Evolutionary conservation across 2,888 invertebrate species (phyloP).

Genomic region (Limnephilus auricula): DNA sequence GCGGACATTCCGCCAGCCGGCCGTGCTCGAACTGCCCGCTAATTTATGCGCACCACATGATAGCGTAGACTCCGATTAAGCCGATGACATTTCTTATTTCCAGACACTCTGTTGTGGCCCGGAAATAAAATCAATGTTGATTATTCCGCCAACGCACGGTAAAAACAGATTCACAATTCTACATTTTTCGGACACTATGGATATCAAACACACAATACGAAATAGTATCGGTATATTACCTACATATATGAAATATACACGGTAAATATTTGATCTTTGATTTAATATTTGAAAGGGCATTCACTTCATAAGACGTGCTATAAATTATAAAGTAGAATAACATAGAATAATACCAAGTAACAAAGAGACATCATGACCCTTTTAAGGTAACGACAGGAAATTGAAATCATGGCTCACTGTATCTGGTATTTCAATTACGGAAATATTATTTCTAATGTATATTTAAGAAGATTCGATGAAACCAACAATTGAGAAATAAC

Average conservation of each 20-base stretch:
- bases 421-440: neutral
- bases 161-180: neutral
- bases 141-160: slow-evolving; percentile 37
- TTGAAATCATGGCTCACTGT: neutral
- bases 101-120: slow-evolving; percentile 35
- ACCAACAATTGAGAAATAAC: neutral
- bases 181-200: neutral
- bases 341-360: neutral
- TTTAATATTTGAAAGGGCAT: neutral
- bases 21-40: slow-evolving; percentile 35
- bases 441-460: neutral
- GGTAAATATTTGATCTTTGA: neutral
- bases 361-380: neutral
- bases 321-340: neutral
- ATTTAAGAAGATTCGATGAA: neutral
- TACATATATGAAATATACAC: neutral
- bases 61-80: slow-evolving; percentile 20
- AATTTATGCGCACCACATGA: slow-evolving; percentile 45
- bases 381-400: neutral
- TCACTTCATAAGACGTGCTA: neutral
- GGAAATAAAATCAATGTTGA: slow-evolving; percentile 40
- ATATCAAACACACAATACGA: neutral
- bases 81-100: slow-evolving; percentile 44
- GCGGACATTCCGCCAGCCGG: slow-evolving; percentile 23
- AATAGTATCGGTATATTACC: neutral